Percentiles rank a stretch among this genome's conserved stretches.
phyloP scores from a whole-genome alignment of 2,888 invertebrate genomes.

The Heliconius sara region DNA sequence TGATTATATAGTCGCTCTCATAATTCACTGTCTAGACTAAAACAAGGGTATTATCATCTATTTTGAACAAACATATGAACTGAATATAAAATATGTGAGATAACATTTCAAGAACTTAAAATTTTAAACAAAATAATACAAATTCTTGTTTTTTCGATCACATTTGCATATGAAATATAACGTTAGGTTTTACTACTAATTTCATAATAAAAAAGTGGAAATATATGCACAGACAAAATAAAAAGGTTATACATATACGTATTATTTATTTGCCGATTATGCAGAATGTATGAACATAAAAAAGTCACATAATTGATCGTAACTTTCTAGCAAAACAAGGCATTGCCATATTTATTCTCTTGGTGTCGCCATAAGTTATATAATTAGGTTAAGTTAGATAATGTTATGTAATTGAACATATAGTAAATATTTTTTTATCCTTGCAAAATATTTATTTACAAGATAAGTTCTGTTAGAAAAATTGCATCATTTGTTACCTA shows the following conservation, averaged over 20 bases:
- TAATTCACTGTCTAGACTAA: slow-evolving; percentile 4
- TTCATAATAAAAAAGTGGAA: background rate
- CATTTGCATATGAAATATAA: background rate
- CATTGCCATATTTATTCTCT: background rate
- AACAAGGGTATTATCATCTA: background rate
- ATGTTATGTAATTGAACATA: background rate
- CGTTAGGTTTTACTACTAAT: background rate
- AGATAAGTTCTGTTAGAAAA: no score
- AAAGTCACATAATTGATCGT: background rate
- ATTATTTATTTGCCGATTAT: background rate
- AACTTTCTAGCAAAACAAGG: background rate
- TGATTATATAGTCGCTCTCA: background rate
- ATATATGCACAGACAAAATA: no score
- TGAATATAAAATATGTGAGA: background rate
- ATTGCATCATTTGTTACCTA: no score
- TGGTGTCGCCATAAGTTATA: background rate
- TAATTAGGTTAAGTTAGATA: background rate
- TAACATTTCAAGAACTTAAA: background rate
- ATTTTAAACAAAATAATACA: background rate
- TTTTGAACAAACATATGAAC: background rate
- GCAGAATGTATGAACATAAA: background rate
- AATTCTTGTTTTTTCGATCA: background rate
- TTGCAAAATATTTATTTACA: no score
- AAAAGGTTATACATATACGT: no score
- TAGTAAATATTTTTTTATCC: background rate